Evolutionary conservation across 2,797 vertebrate species (phyloP).

Genomic region (Brotogeris chrysoptera): DNA sequence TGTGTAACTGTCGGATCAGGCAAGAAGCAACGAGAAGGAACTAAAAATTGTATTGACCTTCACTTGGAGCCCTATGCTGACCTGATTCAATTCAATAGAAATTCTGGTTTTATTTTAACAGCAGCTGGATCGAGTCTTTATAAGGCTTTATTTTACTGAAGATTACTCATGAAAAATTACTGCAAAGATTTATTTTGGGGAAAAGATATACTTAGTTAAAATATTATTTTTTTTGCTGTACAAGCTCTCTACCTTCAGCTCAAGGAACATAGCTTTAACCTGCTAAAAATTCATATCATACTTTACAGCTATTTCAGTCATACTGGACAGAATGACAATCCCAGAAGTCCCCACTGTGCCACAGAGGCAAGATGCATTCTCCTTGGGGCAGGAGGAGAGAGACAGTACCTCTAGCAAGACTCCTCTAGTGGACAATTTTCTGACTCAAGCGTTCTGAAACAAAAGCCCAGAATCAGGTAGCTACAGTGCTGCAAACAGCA

Average conservation of each 20-base stretch:
- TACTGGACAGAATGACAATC: background rate
- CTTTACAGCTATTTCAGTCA: background rate
- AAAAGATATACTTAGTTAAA: background rate
- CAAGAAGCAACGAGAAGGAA: background rate
- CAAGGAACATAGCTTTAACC: background rate
- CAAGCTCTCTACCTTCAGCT: background rate
- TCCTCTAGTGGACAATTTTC: background rate
- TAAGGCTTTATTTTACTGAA: background rate
- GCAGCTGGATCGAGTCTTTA: background rate
- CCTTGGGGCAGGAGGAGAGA: background rate
- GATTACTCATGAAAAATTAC: background rate
- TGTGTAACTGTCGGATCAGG: background rate
- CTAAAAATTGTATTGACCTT: background rate
- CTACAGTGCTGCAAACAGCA: background rate
- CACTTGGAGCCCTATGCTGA: background rate
- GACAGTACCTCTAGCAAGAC: background rate
- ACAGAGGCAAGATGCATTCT: background rate
- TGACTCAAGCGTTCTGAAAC: background rate
- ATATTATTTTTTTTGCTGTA: background rate
- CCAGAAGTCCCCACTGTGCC: background rate
- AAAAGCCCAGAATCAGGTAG: background rate
- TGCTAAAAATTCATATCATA: background rate
- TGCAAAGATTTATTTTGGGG: background rate
- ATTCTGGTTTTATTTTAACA: background rate
- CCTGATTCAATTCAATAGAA: background rate